Evolutionary conservation across 2,888 invertebrate species (phyloP), one percentile per base, ranked within the genome.

Genomic region (Gymnoscelis rufifasciata): DNA sequence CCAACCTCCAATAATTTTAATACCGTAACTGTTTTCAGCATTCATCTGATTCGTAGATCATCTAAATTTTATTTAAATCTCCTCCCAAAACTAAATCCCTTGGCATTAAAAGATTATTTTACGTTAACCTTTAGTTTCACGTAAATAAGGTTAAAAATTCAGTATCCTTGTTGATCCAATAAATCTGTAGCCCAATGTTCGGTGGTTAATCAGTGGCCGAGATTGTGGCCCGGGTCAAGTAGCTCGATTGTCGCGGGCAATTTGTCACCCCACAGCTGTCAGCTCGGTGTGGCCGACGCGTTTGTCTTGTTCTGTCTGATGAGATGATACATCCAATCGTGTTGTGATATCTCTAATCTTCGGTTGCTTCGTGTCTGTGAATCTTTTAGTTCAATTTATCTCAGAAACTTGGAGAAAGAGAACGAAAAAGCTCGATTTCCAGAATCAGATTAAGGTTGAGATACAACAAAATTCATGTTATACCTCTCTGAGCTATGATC

Each of bases 211-310:
- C 67, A 55, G 62, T n/a, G 35, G 26, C 66, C 56, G 68, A 74
- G 78, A 79, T 80, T 76, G 75, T 47, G 47, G 54, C 71, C 50
- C 68, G 78, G 86, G 83, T 87, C 86, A 84, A 80, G 72, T 87
- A 81, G 84, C 81, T 83, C 78, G 83, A 84, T 84, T 82, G 81
- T 73, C 82, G 77, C 77, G 71, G 72, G 80, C 82, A 84, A 86
- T 84, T 83, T 79, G 79, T 80, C 74, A 69, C 73, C 74, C 68
- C 68, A 66, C 66, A 60, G n/a, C n/a, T n/a, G n/a, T n/a, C 14
- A 14, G 62, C 66, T 63, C 62, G 65, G 66, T 62, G 62, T 68
- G 68, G 69, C 66, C 64, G 61, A 60, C 63, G 59, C 72, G 68
- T 71, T 68, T 68, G 63, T 66, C 64, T 69, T 64, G 60, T 59